Percentiles rank a stretch among this genome's conserved stretches.
These are phyloP conservation scores for Trematomus bernacchii DNA, from an alignment of 2,797 vertebrate genomes.

Conservation along the genomic window DNA sequence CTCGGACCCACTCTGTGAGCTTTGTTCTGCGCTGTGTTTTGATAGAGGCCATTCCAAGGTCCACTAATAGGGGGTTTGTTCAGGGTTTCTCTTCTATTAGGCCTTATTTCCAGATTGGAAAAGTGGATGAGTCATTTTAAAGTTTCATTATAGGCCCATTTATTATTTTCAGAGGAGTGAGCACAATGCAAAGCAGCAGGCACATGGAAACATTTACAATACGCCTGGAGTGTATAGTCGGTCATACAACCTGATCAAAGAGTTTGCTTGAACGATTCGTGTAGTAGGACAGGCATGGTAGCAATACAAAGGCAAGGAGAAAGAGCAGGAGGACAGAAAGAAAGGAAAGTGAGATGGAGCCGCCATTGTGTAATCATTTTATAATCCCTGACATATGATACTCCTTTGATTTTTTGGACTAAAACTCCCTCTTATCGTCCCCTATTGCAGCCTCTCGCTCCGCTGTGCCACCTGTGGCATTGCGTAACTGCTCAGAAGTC, in stretches of 20 bases:
- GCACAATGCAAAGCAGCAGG: constrained; percentile 56
- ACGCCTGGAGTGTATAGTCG: constrained; percentile 62
- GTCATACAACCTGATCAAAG: constrained; percentile 80
- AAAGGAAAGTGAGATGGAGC: constrained; percentile 33
- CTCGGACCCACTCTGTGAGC: constrained; percentile 46
- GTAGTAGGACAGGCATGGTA: constrained; percentile 46
- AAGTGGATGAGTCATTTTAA: constrained; percentile 74
- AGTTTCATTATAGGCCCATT: constrained; percentile 64
- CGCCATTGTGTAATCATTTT: constrained; percentile 76
- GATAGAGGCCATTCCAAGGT: constrained; percentile 54
- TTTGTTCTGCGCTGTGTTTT: constrained; percentile 56
- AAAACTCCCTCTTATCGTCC: constrained; percentile 32
- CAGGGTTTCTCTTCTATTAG: constrained; percentile 53
- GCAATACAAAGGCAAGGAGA: constrained; percentile 41
- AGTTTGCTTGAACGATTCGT: constrained; percentile 58
- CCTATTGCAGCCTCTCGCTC: constrained; percentile 32
- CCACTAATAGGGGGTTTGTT: constrained; percentile 49
- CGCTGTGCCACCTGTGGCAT: constrained; percentile 80
- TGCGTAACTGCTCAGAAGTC: constrained; percentile 77
- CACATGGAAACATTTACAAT: constrained; percentile 81
- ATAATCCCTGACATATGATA: constrained; percentile 78
- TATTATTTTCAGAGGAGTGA: constrained; percentile 62
- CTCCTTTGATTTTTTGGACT: constrained; percentile 63
- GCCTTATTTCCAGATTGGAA: constrained; percentile 62
- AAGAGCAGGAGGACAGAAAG: constrained; percentile 12